Conservation (phyloP, 2,113 vertebrate genomes). For the Rhegmatorhina hoffmannsi region DNA sequence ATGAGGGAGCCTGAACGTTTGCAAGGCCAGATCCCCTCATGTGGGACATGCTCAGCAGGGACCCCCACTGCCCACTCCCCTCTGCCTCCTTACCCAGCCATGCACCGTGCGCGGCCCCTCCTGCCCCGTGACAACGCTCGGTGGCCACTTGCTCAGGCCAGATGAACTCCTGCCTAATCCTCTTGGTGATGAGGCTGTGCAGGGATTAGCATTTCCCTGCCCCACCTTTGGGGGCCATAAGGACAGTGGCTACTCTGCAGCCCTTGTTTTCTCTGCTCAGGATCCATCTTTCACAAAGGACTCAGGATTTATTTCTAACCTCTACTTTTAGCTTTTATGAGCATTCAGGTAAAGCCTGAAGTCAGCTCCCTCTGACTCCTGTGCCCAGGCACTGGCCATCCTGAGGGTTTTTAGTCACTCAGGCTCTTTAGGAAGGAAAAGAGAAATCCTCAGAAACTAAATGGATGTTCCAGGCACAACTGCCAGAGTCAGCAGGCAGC, state of each 20-base stretch:
- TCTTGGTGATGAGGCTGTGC: neutral
- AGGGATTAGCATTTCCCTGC: neutral
- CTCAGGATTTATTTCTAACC: neutral
- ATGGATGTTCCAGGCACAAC: neutral
- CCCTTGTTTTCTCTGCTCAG: neutral
- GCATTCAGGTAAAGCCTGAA: neutral
- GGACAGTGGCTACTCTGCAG: neutral
- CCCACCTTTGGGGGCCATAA: neutral
- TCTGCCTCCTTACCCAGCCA: neutral
- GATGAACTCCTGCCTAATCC: slow-evolving; percentile 14
- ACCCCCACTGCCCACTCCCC: neutral
- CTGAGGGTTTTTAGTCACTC: neutral
- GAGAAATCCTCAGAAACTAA: neutral
- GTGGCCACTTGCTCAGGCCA: neutral
- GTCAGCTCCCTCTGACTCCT: neutral
- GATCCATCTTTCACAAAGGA: neutral
- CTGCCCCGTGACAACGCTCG: neutral
- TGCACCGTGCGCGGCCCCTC: neutral
- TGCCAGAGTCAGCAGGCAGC: neutral
- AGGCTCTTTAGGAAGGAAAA: neutral
- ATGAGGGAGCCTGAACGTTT: fast-evolving
- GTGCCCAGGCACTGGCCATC: neutral
- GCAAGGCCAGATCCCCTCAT: fast-evolving
- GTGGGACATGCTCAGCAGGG: fast-evolving
- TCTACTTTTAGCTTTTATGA: neutral